These are phyloP conservation scores for Arizona elegans DNA, from an alignment of 2,113 vertebrate genomes.

Conservation along the genomic window DNA sequence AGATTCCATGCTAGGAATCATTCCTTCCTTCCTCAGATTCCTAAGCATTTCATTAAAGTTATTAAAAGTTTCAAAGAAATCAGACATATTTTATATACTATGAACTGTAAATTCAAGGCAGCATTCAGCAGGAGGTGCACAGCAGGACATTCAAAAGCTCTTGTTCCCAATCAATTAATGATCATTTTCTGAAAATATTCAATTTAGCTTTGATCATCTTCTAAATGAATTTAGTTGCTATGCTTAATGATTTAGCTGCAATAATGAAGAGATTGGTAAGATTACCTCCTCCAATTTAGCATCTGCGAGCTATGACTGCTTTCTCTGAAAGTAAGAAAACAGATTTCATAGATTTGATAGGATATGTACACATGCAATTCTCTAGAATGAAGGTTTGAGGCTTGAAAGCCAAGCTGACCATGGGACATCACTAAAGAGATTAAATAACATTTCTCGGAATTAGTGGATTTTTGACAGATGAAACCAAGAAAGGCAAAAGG, in stretches of 20 bases:
- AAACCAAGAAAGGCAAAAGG: not conserved
- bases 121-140: not conserved
- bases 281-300: not conserved
- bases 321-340: not conserved
- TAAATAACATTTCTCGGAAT: not conserved
- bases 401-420: not conserved
- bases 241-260: not conserved
- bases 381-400: not conserved
- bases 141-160: not conserved
- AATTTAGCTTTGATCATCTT: slow-evolving; percentile 15
- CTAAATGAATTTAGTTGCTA: not conserved
- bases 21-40: not conserved
- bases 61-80: not conserved
- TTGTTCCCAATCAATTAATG: slow-evolving; percentile 18
- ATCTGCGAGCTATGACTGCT: not conserved
- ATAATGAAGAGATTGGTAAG: not conserved
- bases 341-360: not conserved
- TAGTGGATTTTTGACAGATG: not conserved
- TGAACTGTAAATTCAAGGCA: not conserved
- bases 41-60: not conserved
- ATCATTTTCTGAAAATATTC: slow-evolving; percentile 19
- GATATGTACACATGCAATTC: not conserved
- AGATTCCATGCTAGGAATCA: not conserved
- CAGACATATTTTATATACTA: not conserved
- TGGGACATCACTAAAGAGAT: not conserved